phyloP scores from a whole-genome alignment of 2,888 invertebrate species.

The Limnephilus rhombicus region DNA sequence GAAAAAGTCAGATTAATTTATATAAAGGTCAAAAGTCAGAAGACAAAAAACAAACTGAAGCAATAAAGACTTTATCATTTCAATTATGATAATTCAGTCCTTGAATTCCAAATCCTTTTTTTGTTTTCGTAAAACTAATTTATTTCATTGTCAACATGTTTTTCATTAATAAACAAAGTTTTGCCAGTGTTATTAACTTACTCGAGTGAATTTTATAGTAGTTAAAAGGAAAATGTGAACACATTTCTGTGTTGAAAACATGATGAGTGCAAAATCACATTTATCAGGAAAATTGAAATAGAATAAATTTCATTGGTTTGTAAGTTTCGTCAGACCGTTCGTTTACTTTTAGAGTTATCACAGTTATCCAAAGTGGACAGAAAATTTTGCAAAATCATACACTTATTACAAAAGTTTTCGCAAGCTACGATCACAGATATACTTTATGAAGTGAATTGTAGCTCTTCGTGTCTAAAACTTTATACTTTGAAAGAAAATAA shows the following conservation, averaged over 20 bases:
- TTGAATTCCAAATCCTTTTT: constrained; percentile 8
- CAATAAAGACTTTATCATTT: constrained; percentile 30
- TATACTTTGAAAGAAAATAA: no score
- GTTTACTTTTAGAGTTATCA: no score
- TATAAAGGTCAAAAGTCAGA: constrained; percentile 39
- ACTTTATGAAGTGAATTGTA: no score
- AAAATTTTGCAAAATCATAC: no score
- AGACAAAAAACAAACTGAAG: constrained; percentile 14
- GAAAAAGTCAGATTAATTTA: constrained; percentile 26
- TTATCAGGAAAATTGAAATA: not conserved
- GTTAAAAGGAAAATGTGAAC: not conserved
- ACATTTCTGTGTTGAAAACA: not conserved
- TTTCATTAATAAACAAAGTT: constrained; percentile 19
- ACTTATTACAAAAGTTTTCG: no score
- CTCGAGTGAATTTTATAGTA: not conserved
- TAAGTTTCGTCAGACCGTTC: no score
- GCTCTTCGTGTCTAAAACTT: no score
- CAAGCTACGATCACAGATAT: no score
- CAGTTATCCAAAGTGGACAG: no score
- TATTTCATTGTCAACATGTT: not conserved
- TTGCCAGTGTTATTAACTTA: constrained; percentile 64
- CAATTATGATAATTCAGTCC: not conserved
- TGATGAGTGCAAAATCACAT: not conserved
- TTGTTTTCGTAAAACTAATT: not conserved
- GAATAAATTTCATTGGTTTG: not conserved